phyloP scores from a whole-genome alignment of 2,113 vertebrate species.

The Ia io region DNA sequence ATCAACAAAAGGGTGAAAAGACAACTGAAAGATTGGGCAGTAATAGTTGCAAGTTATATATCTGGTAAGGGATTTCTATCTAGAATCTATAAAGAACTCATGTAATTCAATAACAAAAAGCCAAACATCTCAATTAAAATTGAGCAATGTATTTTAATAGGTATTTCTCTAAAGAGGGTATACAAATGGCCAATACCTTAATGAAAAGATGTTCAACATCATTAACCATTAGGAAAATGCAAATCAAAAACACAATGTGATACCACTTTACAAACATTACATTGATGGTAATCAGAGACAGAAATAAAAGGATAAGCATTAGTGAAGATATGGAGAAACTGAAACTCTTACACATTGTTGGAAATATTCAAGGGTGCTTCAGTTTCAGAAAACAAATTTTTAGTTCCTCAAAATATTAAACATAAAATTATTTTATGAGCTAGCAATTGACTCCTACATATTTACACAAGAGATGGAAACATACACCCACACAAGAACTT shows the following conservation, averaged over 20 bases:
- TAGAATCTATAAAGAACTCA: neutral
- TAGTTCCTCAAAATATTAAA: neutral
- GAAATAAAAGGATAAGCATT: neutral
- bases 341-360: neutral
- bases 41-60: neutral
- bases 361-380: neutral
- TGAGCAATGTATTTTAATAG: neutral
- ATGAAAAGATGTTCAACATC: neutral
- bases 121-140: neutral
- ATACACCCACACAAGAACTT: neutral
- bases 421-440: neutral
- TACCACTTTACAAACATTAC: neutral
- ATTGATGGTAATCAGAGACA: neutral
- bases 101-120: neutral
- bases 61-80: neutral
- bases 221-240: neutral
- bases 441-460: neutral
- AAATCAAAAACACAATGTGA: neutral
- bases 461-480: neutral
- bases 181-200: neutral
- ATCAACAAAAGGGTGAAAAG: neutral
- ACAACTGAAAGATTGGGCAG: neutral
- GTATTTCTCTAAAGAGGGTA: neutral
- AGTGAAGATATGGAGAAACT: neutral
- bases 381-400: neutral